Base-by-base conservation (phyloP, 2,888 invertebrate genomes). In the Orthosia cruda region DNA sequence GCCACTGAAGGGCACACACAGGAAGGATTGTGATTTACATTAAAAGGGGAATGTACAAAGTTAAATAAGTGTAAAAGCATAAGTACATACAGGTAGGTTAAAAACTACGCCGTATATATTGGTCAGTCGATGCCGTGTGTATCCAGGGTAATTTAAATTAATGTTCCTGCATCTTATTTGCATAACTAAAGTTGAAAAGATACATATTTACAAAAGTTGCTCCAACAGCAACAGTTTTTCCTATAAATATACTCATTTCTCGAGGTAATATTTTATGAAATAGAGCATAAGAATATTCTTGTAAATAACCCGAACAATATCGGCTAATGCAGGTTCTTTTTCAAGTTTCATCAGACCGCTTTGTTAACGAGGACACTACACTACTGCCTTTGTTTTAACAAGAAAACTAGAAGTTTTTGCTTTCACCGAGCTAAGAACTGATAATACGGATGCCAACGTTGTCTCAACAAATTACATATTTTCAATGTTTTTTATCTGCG, bases 371-470 rank as follows among this genome's bases (percentile, higher is more conserved):
- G 50, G 54, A 74, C 78, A 74, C 83, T 70, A 69, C 40, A 77
- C 50, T n/a, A n/a, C n/a, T n/a, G 54, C 73, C 54, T 70, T 86
- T 87, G 76, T 87, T 84, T 78, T 50, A 69, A 74, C 72, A 74
- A 74, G 49, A 76, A 73, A 61, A 83, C 61, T 50, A 59, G 50
- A 74, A 49, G 67, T 71, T 77, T n/a, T 70, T 79, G 62, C 61
- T 47, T 73, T 72, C 57, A 71, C 62, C 13, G 64, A 72, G 57
- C 55, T 71, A 75, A 58, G 23, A 71, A 79, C 55, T 62, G 69
- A 77, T 75, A 77, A 57, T 15, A 65, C 15, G 49, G 49, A 65
- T 62, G 55, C 57, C 23, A 67, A 71, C 74, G 13, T 54, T 59
- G 63, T 23, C 55, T 68, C 16, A 18, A 65, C 70, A 69, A 58